Conservation (phyloP, 2,888 invertebrate species). For the Trissolcus brochymenae region DNA sequence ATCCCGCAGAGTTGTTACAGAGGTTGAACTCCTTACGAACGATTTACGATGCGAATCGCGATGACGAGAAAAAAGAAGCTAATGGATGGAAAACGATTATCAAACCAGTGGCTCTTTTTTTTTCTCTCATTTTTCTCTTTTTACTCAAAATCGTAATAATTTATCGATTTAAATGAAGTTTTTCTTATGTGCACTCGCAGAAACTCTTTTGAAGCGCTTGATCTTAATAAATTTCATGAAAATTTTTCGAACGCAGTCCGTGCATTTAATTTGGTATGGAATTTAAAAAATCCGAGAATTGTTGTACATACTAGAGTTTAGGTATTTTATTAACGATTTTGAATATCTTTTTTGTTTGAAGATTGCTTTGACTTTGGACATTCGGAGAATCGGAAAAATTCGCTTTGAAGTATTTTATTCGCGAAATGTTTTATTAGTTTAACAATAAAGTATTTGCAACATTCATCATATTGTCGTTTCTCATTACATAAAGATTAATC, state of each 20-base stretch:
- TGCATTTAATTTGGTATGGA: background rate
- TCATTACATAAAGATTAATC: too few relatives aligned
- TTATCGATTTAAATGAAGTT: background rate
- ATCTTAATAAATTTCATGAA: background rate
- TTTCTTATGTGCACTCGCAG: background rate
- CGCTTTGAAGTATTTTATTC: too few relatives aligned
- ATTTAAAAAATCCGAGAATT: too few relatives aligned
- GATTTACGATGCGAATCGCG: constrained; percentile 23
- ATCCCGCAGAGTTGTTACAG: constrained; percentile 26
- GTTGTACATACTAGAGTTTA: too few relatives aligned
- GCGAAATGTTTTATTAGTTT: too few relatives aligned
- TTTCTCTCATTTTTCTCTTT: background rate
- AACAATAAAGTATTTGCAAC: too few relatives aligned
- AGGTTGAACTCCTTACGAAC: constrained; percentile 24
- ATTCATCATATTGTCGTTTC: too few relatives aligned
- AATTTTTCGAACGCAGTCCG: background rate
- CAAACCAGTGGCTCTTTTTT: background rate
- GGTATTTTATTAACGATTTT: too few relatives aligned
- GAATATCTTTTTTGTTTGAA: too few relatives aligned
- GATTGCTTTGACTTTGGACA: too few relatives aligned
- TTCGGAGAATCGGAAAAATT: too few relatives aligned
- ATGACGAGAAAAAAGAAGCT: constrained; percentile 10
- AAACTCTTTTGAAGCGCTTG: background rate
- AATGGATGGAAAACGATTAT: background rate
- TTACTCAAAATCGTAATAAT: background rate